Evolutionary conservation across 1,140 invertebrate genomes (phyloP).

Genomic region (Cheumatopsyche charites): DNA sequence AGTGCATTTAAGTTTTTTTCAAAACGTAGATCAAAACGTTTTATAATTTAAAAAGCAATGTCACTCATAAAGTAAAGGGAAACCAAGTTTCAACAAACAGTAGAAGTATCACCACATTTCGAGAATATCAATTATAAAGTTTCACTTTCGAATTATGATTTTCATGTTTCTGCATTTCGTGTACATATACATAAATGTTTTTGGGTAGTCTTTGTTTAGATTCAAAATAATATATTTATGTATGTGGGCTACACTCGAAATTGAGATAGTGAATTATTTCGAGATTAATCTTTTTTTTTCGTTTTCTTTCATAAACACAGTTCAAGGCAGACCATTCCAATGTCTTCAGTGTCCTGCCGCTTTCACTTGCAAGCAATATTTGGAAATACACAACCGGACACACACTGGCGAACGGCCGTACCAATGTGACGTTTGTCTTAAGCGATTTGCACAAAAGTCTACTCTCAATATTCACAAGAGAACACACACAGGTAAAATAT

Average conservation of each 20-base stretch:
- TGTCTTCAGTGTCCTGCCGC: slow-evolving; percentile 70
- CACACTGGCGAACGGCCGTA: slow-evolving; percentile 69
- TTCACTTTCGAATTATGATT: no score
- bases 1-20: no score
- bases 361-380: slow-evolving; percentile 72
- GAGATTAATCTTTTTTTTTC: neutral
- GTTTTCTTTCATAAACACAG: slow-evolving; percentile 48
- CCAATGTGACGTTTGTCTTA: slow-evolving; percentile 60
- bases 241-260: slow-evolving; percentile 52
- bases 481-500: slow-evolving; percentile 59
- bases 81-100: no score
- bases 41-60: no score
- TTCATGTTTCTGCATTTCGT: no score
- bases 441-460: slow-evolving; percentile 61
- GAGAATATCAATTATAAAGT: no score
- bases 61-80: no score
- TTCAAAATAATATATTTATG: no score
- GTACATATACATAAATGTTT: no score
- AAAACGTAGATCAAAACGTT: no score
- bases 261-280: neutral
- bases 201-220: no score
- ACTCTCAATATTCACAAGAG: slow-evolving; percentile 60
- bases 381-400: slow-evolving; percentile 77
- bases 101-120: no score
- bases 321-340: slow-evolving; percentile 66